phyloP scores from a whole-genome alignment of 1,140 invertebrate species.

The Parapsyche elsis region DNA sequence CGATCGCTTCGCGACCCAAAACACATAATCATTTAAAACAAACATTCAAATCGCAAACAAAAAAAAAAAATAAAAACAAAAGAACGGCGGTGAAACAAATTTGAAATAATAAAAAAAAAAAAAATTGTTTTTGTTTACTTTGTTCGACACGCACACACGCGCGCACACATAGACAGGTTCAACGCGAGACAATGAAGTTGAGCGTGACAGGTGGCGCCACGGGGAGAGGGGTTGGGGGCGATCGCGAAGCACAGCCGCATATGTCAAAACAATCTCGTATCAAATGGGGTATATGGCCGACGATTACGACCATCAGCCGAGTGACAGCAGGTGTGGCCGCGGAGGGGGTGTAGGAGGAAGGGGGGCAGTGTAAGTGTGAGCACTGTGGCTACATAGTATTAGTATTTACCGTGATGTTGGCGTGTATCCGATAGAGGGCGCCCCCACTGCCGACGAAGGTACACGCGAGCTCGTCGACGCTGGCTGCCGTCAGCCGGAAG shows the following conservation, averaged over 20 bases:
- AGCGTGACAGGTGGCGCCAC: not conserved
- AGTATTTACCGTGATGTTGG: slow-evolving; percentile 90
- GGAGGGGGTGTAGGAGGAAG: not conserved
- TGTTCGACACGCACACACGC: not conserved
- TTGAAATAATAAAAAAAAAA: too few species aligned
- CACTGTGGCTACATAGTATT: not conserved
- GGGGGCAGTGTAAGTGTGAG: not conserved
- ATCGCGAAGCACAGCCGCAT: too few species aligned
- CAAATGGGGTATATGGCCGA: too few species aligned
- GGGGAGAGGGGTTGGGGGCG: not conserved
- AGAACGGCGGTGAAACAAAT: not conserved
- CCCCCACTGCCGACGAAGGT: slow-evolving; percentile 94
- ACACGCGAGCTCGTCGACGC: slow-evolving; percentile 97
- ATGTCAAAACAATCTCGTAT: too few species aligned
- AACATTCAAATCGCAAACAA: too few species aligned
- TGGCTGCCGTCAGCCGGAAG: slow-evolving; percentile 96
- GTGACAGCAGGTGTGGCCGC: not conserved
- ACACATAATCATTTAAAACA: too few species aligned
- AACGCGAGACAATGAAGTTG: not conserved
- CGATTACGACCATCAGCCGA: not conserved
- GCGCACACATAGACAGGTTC: not conserved
- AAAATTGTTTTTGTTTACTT: too few species aligned
- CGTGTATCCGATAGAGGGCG: slow-evolving; percentile 96
- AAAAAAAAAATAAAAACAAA: too few species aligned
- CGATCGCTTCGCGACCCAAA: not conserved